These are phyloP conservation scores for Saimiri boliviensis DNA, from an alignment of 2,113 vertebrate genomes.

Conservation along the genomic window DNA sequence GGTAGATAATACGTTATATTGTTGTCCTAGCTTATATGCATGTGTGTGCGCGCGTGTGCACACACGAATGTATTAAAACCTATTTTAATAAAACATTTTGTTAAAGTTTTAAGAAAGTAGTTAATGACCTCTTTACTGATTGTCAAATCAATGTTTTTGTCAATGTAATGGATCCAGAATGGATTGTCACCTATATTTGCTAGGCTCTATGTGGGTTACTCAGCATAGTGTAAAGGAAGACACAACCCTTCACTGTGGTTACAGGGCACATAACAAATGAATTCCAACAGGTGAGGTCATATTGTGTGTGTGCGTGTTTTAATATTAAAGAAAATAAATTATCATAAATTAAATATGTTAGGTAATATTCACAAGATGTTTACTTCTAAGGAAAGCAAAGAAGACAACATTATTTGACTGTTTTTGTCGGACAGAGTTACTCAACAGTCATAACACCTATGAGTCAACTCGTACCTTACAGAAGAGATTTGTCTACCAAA, in stretches of 20 bases:
- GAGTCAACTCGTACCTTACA: neutral
- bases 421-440: neutral
- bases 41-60: rapidly evolving
- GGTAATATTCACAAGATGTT: neutral
- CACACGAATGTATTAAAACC: neutral
- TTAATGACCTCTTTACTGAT: neutral
- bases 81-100: neutral
- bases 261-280: neutral
- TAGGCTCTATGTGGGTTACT: neutral
- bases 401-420: neutral
- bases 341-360: neutral
- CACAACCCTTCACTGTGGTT: neutral
- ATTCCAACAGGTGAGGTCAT: neutral
- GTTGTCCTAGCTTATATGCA: neutral
- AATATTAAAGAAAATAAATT: neutral
- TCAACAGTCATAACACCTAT: neutral
- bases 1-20: neutral
- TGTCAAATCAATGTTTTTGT: neutral
- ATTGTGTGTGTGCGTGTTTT: neutral
- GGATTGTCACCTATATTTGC: neutral
- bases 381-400: neutral
- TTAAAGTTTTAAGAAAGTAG: neutral
- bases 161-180: neutral
- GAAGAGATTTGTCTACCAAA: neutral
- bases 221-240: neutral